Percentiles rank a stretch among this genome's conserved stretches.
phyloP scores from a whole-genome alignment of 1,140 invertebrate genomes.

The Eumeta japonica region DNA sequence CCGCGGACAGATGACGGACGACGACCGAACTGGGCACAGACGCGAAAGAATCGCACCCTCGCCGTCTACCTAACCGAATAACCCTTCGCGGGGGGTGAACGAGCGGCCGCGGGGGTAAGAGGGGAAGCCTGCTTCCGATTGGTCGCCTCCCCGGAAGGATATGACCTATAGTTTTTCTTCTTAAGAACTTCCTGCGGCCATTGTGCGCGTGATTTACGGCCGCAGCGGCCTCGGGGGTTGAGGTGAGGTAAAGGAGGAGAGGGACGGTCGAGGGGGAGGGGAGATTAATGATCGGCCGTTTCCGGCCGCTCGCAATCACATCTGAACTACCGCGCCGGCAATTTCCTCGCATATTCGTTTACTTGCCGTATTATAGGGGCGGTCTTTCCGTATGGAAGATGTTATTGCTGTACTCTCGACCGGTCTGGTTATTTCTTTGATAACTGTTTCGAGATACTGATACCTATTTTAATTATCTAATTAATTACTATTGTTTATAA shows the following conservation, averaged over 20 bases:
- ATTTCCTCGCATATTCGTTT: conserved; percentile 49
- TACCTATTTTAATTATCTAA: too few species aligned
- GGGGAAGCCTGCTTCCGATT: conserved; percentile 40
- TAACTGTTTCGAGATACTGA: too few species aligned
- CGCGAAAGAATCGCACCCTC: conserved; percentile 35
- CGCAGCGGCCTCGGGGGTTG: conserved; percentile 19
- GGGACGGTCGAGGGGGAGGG: conserved; percentile 13
- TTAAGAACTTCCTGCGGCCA: conserved; percentile 51
- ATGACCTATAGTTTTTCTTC: conserved; percentile 56
- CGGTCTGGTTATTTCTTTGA: too few species aligned
- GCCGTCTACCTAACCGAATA: conserved; percentile 20
- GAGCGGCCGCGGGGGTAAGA: conserved; percentile 1
- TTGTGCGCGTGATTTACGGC: conserved; percentile 52
- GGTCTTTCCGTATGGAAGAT: conserved; percentile 41
- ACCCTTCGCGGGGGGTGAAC: conserved; percentile 10
- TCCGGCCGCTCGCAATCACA: conserved; percentile 31
- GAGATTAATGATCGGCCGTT: conserved; percentile 34
- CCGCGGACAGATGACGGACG: conserved; percentile 28
- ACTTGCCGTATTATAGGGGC: conserved; percentile 40
- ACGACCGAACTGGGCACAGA: conserved; percentile 15
- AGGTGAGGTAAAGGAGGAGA: too few species aligned
- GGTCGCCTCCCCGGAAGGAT: conserved; percentile 50
- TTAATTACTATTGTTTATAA: too few species aligned
- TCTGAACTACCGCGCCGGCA: conserved; percentile 9
- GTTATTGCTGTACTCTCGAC: too few species aligned